Base-by-base conservation (phyloP, 2,888 invertebrate genomes). In the Apodemia duryi region DNA sequence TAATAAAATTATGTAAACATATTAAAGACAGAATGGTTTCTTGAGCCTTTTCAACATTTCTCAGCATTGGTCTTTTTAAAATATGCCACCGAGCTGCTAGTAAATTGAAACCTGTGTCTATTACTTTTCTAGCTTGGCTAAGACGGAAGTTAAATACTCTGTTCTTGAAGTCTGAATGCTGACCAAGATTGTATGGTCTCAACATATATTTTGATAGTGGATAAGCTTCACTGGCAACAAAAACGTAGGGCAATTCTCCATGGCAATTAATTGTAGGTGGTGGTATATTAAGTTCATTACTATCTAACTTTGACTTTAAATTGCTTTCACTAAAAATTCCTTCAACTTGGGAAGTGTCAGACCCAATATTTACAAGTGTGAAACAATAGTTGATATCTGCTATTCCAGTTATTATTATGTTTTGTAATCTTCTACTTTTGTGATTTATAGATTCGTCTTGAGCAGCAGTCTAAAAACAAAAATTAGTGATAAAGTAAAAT, bases 81-180 rank as follows among this genome's bases (percentile, higher is more conserved):
- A 54, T 54, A 54, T 54, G 54, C 54, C 54, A 54, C 29, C 54
- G 28, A 54, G 54, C 11, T 54, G 29, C 11, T 11, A 54, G 54
- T 54, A 54, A 29, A 29, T 11, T 29, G 11, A 29, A 54, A 54
- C 29, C 29, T 11, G 9, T 11, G 5, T 54, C 54, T 29, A 54
- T 29, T 54, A 54, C 29, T 29, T 54, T 54, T 28, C 54, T 54
- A 29, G 29, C 54, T 54, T 29, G 54, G 54, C 54, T 29, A 54
- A 54, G 54, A 9, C 54, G 54, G n/a, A 54, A 54, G 29, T 54
- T 54, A 54, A 54, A 54, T 29, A 54, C 29, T 54, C 54, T 54
- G 29, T 54, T 10, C 6, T 54, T 54, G n/a, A 54, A 54, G 7
- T 54, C 54, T 54, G 54, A 29, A 29, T 54, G 13, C 10, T 54